phyloP scores from a whole-genome alignment of 2,888 invertebrate species.

The Drosophila neonasuta region DNA sequence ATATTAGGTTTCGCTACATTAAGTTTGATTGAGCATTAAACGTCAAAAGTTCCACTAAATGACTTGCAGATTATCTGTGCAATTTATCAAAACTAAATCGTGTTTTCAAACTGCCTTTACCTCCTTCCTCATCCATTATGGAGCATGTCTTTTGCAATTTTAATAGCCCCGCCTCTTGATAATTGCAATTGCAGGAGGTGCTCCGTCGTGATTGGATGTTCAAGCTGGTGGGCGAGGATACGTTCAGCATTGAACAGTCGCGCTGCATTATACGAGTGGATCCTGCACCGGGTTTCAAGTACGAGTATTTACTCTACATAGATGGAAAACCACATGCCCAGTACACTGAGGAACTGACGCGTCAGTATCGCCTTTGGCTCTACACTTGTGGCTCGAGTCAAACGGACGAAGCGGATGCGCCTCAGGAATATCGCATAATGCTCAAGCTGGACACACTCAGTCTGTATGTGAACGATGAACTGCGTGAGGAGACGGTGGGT shows the following conservation, averaged over 20 bases:
- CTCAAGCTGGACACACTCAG: constrained; percentile 84
- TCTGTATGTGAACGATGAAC: constrained; percentile 80
- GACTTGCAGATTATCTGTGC: constrained; percentile 2
- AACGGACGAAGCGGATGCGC: constrained; percentile 73
- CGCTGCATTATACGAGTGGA: constrained; percentile 83
- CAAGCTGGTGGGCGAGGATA: constrained; percentile 92
- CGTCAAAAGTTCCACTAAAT: constrained; percentile 2
- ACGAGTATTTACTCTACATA: constrained; percentile 90
- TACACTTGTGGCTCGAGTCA: constrained; percentile 62
- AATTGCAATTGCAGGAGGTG: constrained; percentile 84
- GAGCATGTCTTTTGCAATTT: background rate
- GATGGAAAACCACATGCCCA: constrained; percentile 91
- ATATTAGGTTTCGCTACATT: background rate
- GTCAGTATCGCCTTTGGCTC: constrained; percentile 90
- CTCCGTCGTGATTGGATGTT: constrained; percentile 94
- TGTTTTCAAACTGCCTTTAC: background rate
- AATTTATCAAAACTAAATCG: constrained; percentile 9
- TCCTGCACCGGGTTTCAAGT: constrained; percentile 88
- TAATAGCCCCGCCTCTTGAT: background rate
- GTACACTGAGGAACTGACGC: constrained; percentile 90
- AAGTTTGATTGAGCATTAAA: constrained; percentile 12
- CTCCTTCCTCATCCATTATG: background rate
- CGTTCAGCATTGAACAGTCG: constrained; percentile 86
- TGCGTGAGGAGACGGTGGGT: constrained; percentile 79
- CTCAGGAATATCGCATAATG: constrained; percentile 86